Evolutionary conservation across 2,797 vertebrate genomes (phyloP), one percentile per base, ranked within the genome.

Genomic region (Percopsis omiscomaycus): DNA sequence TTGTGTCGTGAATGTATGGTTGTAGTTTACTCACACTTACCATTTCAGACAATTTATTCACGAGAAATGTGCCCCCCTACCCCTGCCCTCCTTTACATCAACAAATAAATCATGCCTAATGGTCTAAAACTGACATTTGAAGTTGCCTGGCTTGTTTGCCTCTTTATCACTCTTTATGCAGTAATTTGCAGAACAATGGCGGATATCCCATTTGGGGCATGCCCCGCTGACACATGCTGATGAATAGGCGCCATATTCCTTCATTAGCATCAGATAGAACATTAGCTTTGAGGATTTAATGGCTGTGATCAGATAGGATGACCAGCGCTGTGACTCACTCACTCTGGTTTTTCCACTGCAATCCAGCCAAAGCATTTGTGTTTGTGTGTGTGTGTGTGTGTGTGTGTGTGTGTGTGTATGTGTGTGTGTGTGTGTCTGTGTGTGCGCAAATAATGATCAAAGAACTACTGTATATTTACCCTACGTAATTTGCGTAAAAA

Each of bases 151-250:
- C 49, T 59, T 77, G 70, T 76, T 70, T 77, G 54, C 47, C 66
- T 30, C 47, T 63, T 51, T 56, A 71, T 78, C 74, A 54, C 61
- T 74, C 68, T 76, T 61, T 70, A 79, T 55, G 32, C 54, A 55
- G 29, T 55, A 13, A 54, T 79, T 74, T 77, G 51, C 59, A 73
- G 65, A 61, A 69, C 64, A 50, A 55, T 75, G 49, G 61, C 46
- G 29, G 29, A 57, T 55, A 68, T 66, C 44, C 37, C 63, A 27
- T 69, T 79, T 16, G 61, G 53, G 66, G 49, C 55, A 50, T 68
- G 70, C 71, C 71, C 75, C 22, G 29, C 60, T 68, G 60, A 70
- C 54, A 74, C 64, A 54, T 29, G 59, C 28, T 74, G 28, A 75
- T 81, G 59, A 77, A 72, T 67, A 71, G 68, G 52, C 47, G n/a